A percentile compares a stretch with the other conserved stretches of the same genome.
Evolutionary conservation across 64 coral and sea anemone species (phyloP).

Genomic region (Dendrophyllia cribrosa): DNA sequence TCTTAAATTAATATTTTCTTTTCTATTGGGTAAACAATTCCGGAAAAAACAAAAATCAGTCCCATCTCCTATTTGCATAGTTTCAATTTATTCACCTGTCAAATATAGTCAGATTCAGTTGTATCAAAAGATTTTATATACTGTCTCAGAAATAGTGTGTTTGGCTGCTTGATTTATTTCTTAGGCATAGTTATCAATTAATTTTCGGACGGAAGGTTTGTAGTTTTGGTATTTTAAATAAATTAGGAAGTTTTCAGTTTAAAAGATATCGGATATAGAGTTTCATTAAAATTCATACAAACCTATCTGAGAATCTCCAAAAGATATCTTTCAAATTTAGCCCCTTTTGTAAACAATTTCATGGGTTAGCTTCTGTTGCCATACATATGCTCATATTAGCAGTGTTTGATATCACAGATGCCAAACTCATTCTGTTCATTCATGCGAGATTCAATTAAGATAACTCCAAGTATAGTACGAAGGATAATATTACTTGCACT

Average conservation of each 20-base stretch:
- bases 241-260: no score
- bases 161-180: background rate
- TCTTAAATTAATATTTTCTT: slow-evolving; percentile 30
- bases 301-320: background rate
- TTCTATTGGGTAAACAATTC: slow-evolving; percentile 11
- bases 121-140: background rate
- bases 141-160: background rate
- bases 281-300: background rate
- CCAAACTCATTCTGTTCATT: background rate
- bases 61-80: background rate
- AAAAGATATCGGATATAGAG: no score
- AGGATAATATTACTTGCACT: background rate
- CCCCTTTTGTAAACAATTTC: slow-evolving; percentile 3
- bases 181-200: background rate
- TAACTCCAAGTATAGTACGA: background rate
- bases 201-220: background rate
- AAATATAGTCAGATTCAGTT: slow-evolving; percentile 4
- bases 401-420: slow-evolving; percentile 17
- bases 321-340: background rate
- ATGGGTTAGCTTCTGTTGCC: background rate
- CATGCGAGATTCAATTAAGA: background rate
- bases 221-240: background rate
- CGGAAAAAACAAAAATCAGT: slow-evolving; percentile 20
- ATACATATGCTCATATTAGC: background rate
- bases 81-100: slow-evolving; percentile 14